These are phyloP conservation scores for Falcaria lacertinaria DNA, from an alignment of 2,888 invertebrate genomes.

Conservation along the genomic window DNA sequence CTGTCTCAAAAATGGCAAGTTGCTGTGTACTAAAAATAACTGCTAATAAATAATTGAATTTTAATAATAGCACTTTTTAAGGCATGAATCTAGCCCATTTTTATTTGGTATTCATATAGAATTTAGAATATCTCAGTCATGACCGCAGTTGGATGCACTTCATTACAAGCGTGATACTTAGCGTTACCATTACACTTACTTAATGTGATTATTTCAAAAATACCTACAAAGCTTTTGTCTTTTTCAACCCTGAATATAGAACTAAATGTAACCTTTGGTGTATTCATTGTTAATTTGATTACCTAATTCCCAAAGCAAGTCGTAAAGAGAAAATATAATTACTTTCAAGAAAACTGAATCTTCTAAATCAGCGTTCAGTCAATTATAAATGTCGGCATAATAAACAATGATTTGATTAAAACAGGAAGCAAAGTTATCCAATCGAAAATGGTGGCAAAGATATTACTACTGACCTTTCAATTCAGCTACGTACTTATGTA, in stretches of 20 bases:
- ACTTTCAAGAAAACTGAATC: constrained; percentile 6
- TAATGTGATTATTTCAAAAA: too few species aligned
- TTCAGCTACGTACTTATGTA: constrained; percentile 17
- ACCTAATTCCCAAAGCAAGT: neutral
- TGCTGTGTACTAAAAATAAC: constrained; percentile 45
- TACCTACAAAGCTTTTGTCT: too few species aligned
- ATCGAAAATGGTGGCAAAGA: constrained; percentile 1
- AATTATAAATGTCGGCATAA: neutral
- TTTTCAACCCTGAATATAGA: too few species aligned
- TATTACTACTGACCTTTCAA: constrained; percentile 8
- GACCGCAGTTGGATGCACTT: too few species aligned
- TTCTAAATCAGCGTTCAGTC: neutral
- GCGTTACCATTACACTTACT: too few species aligned
- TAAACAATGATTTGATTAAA: neutral
- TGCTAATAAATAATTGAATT: too few species aligned
- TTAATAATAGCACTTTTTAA: too few species aligned
- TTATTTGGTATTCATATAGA: too few species aligned
- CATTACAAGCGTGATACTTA: too few species aligned
- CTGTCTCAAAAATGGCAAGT: constrained; percentile 51
- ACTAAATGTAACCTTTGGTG: neutral
- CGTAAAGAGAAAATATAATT: constrained; percentile 23
- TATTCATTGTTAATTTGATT: neutral
- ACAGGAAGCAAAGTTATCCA: neutral
- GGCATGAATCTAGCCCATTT: too few species aligned
- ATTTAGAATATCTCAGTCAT: too few species aligned